phyloP scores from a whole-genome alignment of 2,113 vertebrate species.

The Saguinus midas region DNA sequence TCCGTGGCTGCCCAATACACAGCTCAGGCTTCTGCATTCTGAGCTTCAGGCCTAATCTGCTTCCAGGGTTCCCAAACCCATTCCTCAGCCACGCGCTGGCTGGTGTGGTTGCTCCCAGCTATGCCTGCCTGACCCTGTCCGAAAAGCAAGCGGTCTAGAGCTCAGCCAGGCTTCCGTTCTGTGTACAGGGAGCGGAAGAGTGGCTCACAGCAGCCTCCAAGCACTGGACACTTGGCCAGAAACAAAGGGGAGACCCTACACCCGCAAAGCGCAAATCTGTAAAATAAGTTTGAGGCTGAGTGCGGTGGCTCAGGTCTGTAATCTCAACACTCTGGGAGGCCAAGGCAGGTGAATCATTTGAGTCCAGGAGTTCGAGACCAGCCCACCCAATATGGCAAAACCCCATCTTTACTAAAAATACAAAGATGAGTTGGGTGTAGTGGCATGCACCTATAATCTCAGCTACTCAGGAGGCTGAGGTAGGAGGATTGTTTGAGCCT shows the following conservation, averaged over 20 bases:
- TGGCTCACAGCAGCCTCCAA: not conserved
- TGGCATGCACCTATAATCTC: not conserved
- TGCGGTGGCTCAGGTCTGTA: not conserved
- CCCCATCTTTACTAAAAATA: not conserved
- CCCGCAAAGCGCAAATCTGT: not conserved
- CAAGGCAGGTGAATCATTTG: too few species aligned
- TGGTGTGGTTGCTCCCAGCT: not conserved
- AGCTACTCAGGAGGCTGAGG: not conserved
- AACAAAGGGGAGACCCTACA: not conserved
- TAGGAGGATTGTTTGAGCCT: not conserved
- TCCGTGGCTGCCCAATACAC: not conserved
- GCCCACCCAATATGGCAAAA: not conserved
- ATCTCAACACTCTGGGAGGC: not conserved
- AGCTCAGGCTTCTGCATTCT: not conserved
- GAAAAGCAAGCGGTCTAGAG: not conserved
- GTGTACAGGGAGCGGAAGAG: too few species aligned
- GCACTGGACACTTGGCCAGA: not conserved
- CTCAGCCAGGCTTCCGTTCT: not conserved
- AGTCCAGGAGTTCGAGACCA: not conserved
- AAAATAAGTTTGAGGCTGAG: not conserved
- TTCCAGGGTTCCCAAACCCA: not conserved
- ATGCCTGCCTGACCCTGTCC: too few species aligned
- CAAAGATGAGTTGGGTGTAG: not conserved
- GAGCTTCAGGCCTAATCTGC: not conserved
- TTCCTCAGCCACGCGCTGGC: rapidly evolving